Percentiles rank a stretch among this genome's conserved stretches.
These are phyloP conservation scores for Mimumesa dahlbomi DNA, from an alignment of 2,888 invertebrate species.

Conservation along the genomic window DNA sequence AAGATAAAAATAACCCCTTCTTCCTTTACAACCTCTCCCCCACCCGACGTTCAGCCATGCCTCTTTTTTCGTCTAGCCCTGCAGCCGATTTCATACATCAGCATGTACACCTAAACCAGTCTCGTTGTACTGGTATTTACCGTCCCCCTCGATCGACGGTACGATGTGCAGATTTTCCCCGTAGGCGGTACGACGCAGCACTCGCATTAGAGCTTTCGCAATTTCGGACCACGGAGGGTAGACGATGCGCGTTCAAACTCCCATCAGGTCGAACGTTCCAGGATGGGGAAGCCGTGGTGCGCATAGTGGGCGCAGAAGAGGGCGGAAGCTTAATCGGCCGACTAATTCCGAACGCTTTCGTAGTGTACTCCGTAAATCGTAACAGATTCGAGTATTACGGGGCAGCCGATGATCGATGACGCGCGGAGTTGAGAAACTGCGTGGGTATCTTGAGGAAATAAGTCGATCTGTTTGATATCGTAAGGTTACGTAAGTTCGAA, in stretches of 20 bases:
- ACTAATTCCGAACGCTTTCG: constrained; percentile 62
- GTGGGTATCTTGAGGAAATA: neutral
- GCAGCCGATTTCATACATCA: constrained; percentile 12
- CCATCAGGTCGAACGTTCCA: constrained; percentile 58
- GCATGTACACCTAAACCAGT: constrained; percentile 2
- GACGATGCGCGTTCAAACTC: constrained; percentile 61
- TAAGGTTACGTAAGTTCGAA: neutral
- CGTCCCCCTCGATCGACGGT: constrained; percentile 29
- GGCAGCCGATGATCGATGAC: constrained; percentile 54
- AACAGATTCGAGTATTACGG: constrained; percentile 40
- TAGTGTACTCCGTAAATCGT: constrained; percentile 34
- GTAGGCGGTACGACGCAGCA: constrained; percentile 45
- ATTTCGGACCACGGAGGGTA: constrained; percentile 57
- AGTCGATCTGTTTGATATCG: neutral
- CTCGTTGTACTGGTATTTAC: constrained; percentile 47
- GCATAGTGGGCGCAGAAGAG: neutral
- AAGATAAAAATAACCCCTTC: neutral
- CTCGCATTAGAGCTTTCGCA: constrained; percentile 62
- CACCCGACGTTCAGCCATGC: too few relatives aligned
- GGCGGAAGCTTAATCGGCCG: constrained; percentile 66
- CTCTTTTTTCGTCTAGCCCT: neutral
- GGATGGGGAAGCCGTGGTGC: constrained; percentile 20
- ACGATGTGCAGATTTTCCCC: constrained; percentile 35
- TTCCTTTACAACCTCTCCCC: neutral
- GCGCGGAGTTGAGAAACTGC: constrained; percentile 6